Evolutionary conservation across 1,140 invertebrate genomes (phyloP).

Genomic region (Drosophila lowei): DNA sequence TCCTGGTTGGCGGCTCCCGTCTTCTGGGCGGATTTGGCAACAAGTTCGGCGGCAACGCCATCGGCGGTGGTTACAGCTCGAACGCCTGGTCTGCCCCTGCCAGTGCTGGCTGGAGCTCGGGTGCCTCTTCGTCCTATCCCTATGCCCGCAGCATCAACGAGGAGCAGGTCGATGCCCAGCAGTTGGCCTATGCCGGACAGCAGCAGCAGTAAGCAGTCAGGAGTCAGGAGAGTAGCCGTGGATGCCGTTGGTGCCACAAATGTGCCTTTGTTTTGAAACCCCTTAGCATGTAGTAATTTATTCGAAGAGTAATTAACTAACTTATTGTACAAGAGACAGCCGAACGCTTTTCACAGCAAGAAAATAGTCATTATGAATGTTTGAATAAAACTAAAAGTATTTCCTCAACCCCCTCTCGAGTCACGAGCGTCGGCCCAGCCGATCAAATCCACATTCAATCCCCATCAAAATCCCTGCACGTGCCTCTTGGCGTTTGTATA

Average conservation of each 20-base stretch:
- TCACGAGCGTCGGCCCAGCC: not conserved
- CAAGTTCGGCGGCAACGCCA: slow-evolving; percentile 65
- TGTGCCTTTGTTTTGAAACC: slow-evolving; percentile 72
- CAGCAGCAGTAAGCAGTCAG: slow-evolving; percentile 42
- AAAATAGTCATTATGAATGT: slow-evolving; percentile 59
- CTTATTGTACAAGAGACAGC: slow-evolving; percentile 54
- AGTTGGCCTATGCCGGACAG: slow-evolving; percentile 63
- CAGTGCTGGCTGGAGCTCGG: slow-evolving; percentile 83
- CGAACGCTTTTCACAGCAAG: slow-evolving; percentile 3
- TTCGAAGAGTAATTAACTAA: slow-evolving; percentile 73
- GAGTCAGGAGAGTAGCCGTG: slow-evolving; percentile 23
- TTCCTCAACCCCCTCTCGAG: slow-evolving; percentile 1
- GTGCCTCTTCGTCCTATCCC: slow-evolving; percentile 83
- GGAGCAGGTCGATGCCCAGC: slow-evolving; percentile 84
- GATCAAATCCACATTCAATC: no score
- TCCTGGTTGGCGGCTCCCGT: slow-evolving; percentile 87
- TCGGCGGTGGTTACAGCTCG: slow-evolving; percentile 71
- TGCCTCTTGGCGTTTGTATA: not conserved
- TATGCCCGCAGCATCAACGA: slow-evolving; percentile 85
- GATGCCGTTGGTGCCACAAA: slow-evolving; percentile 36
- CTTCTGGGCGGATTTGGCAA: slow-evolving; percentile 85
- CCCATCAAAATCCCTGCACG: slow-evolving; percentile 26
- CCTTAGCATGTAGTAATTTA: slow-evolving; percentile 71
- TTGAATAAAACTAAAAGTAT: slow-evolving; percentile 68
- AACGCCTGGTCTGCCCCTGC: slow-evolving; percentile 73